phyloP scores from a whole-genome alignment of 2,888 invertebrate species.

The Crioceris asparagi region DNA sequence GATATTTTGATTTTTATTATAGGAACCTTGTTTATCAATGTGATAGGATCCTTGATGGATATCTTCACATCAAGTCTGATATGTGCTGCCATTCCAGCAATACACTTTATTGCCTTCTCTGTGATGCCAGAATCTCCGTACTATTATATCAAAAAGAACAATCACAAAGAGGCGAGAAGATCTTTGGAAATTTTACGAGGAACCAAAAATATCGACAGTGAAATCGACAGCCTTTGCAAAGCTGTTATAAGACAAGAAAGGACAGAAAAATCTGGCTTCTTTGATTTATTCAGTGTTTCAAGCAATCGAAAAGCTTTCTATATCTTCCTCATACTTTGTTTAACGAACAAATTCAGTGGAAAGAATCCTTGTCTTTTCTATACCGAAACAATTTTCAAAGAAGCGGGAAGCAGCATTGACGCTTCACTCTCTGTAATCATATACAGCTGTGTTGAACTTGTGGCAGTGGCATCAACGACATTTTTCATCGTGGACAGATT shows the following conservation, averaged over 20 bases:
- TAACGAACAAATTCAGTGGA: constrained; percentile 53
- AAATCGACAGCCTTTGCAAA: constrained; percentile 31
- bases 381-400: constrained; percentile 51
- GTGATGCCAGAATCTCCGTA: constrained; percentile 59
- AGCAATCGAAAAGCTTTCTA: constrained; percentile 51
- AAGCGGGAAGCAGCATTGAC: constrained; percentile 37
- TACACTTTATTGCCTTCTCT: constrained; percentile 46
- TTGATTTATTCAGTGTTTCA: constrained; percentile 43
- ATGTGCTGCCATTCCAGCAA: constrained; percentile 47
- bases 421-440: constrained; percentile 48
- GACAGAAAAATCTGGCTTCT: constrained; percentile 38
- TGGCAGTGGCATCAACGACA: constrained; percentile 39
- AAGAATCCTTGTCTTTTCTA: constrained; percentile 53
- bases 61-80: constrained; percentile 45
- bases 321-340: constrained; percentile 48
- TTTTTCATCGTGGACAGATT: constrained; percentile 50
- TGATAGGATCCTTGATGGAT: constrained; percentile 48
- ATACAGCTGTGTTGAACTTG: constrained; percentile 46
- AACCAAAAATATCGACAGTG: constrained; percentile 41
- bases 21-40: constrained; percentile 47
- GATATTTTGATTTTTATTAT: background rate
- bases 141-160: constrained; percentile 36
- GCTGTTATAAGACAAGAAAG: constrained; percentile 36
- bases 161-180: constrained; percentile 38
- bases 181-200: constrained; percentile 50